Percentiles rank a stretch among this genome's conserved stretches.
Conservation (phyloP, 2,113 vertebrate species). For the Typhlomys cinereus region DNA sequence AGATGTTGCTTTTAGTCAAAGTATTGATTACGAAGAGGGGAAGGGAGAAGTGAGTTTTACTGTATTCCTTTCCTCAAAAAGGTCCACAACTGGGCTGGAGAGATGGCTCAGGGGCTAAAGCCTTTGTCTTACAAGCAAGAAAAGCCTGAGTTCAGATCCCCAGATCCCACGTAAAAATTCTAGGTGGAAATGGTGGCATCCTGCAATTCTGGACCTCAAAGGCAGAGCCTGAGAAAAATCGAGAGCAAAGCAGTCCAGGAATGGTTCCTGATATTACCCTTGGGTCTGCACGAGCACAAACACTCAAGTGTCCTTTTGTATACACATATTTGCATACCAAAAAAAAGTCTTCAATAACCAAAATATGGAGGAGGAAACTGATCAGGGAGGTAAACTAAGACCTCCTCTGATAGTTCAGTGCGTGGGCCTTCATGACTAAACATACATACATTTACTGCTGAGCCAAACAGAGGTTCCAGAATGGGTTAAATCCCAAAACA, state of each 20-base stretch:
- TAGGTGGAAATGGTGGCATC: no score
- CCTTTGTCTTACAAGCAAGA: no score
- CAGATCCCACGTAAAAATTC: no score
- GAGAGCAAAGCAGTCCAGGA: no score
- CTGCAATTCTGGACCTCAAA: no score
- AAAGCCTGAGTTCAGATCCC: no score
- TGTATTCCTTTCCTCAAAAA: neutral
- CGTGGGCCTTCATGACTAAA: neutral
- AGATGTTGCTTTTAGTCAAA: neutral
- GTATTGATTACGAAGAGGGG: neutral
- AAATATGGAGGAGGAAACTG: neutral
- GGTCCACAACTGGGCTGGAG: neutral
- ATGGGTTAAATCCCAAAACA: neutral
- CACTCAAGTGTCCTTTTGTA: no score
- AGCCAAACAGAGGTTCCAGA: neutral
- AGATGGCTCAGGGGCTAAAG: no score
- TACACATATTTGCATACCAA: no score
- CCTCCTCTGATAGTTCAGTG: neutral
- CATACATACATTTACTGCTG: neutral
- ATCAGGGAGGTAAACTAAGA: neutral
- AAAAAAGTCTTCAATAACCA: neutral
- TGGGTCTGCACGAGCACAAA: no score
- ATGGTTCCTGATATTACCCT: no score
- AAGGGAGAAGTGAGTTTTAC: neutral
- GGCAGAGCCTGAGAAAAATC: no score